Base-by-base conservation (phyloP, 1,140 invertebrate species). In the Sycophaga agraensis region DNA sequence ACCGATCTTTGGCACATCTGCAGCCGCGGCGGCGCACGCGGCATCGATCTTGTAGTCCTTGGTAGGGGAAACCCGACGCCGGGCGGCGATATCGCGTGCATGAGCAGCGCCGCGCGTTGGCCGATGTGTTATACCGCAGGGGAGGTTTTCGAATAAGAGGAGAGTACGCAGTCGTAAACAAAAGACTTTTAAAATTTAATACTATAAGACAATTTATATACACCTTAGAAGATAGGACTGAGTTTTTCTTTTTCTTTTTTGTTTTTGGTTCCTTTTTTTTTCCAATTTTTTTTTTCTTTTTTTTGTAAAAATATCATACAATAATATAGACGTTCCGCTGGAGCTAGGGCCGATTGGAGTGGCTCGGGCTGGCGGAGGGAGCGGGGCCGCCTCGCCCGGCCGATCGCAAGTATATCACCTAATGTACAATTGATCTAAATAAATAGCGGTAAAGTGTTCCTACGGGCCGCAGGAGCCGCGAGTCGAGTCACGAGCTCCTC, bases 341-440 rank as follows among this genome's bases (percentile, higher is more conserved):
- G n/a, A n/a, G n/a, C n/a, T n/a, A n/a, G n/a, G n/a, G 40, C 6
- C 5, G 16, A 17, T 43, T 6, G 17, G 17, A 6, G 5, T 7
- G 12, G 17, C 17, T 17, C 4, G 40, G 21, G 45, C 22, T 12
- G n/a, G n/a, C n/a, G n/a, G n/a, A n/a, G n/a, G n/a, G n/a, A n/a
- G n/a, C n/a, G n/a, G n/a, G n/a, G n/a, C n/a, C n/a, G n/a, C n/a
- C n/a, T n/a, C n/a, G n/a, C n/a, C n/a, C n/a, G n/a, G n/a, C n/a
- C n/a, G n/a, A n/a, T n/a, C n/a, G n/a, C n/a, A n/a, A n/a, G n/a
- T n/a, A n/a, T n/a, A n/a, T n/a, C n/a, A n/a, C 14, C 31, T 16
- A 46, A 45, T 56, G 31, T 46, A 56, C 43, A 59, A 59, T 59
- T 59, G 56, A n/a, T 28, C 56, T 59, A 59, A 59, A 59, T 59